These are phyloP conservation scores for Neoniphon sammara DNA, from an alignment of 2,797 vertebrate species.

Conservation along the genomic window DNA sequence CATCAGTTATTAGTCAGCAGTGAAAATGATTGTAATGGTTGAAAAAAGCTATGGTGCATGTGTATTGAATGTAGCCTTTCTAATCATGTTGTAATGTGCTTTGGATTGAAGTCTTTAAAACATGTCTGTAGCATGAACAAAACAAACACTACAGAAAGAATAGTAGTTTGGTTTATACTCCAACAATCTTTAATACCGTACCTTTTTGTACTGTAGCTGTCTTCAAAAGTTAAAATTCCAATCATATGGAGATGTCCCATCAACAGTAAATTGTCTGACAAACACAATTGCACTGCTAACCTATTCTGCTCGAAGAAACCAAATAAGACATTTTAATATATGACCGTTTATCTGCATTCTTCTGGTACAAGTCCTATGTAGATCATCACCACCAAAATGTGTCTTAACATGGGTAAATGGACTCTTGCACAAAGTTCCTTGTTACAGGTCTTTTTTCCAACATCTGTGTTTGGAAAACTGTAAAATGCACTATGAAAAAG, in stretches of 20 bases:
- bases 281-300: conserved; percentile 69
- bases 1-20: conserved; percentile 59
- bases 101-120: conserved; percentile 70
- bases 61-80: conserved; percentile 80
- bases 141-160: conserved; percentile 52
- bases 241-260: conserved; percentile 56
- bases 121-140: conserved; percentile 74
- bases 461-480: conserved; percentile 65
- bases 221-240: conserved; percentile 45
- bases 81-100: conserved; percentile 72
- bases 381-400: conserved; percentile 80
- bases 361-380: conserved; percentile 67
- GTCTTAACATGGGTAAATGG: conserved; percentile 79
- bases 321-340: conserved; percentile 73
- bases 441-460: conserved; percentile 60
- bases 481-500: conserved; percentile 82
- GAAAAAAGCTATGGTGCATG: conserved; percentile 73
- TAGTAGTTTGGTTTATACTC: conserved; percentile 61
- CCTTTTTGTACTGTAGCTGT: conserved; percentile 62
- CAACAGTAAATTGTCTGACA: conserved; percentile 48
- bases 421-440: conserved; percentile 80
- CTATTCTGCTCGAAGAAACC: conserved; percentile 70
- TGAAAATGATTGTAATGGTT: conserved; percentile 74
- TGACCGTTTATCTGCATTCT: conserved; percentile 65
- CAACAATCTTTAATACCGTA: conserved; percentile 59